phyloP scores from a whole-genome alignment of 2,113 vertebrate genomes.

The Pongo abelii region DNA sequence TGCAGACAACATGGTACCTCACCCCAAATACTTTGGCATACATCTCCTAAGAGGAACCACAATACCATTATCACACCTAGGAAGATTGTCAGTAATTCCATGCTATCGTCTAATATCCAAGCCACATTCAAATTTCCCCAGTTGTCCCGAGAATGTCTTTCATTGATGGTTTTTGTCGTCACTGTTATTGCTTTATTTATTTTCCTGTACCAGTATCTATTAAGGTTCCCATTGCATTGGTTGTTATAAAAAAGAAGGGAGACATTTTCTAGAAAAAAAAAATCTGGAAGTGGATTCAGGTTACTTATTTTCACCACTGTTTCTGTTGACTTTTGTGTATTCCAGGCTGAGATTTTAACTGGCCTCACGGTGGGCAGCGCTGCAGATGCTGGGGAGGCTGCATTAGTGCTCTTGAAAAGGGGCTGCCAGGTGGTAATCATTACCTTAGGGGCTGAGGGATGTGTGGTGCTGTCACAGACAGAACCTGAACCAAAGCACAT shows the following conservation, averaged over 20 bases:
- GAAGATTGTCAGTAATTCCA: not conserved
- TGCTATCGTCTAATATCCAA: not conserved
- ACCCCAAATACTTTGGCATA: not conserved
- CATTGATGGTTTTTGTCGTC: not conserved
- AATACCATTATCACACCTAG: not conserved
- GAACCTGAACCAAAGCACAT: conserved; percentile 87
- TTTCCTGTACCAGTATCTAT: not conserved
- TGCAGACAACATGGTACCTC: not conserved
- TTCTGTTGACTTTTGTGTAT: conserved; percentile 39
- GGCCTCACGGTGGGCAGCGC: conserved; percentile 84
- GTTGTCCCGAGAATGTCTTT: not conserved
- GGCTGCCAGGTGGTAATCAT: conserved; percentile 91
- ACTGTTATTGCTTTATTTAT: not conserved
- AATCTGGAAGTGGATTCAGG: not conserved
- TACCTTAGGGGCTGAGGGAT: conserved; percentile 94
- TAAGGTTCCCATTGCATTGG: not conserved
- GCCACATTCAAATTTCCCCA: not conserved
- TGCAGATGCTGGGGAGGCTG: conserved; percentile 87
- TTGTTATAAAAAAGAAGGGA: not conserved
- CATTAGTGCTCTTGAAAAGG: conserved; percentile 85
- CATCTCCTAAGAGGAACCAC: not conserved
- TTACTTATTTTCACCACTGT: not conserved
- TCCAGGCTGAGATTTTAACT: conserved; percentile 95
- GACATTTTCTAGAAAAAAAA: not conserved
- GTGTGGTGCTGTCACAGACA: conserved; percentile 88